Conservation (phyloP, 2,113 vertebrate genomes). For the Amblyopsis rosae region DNA sequence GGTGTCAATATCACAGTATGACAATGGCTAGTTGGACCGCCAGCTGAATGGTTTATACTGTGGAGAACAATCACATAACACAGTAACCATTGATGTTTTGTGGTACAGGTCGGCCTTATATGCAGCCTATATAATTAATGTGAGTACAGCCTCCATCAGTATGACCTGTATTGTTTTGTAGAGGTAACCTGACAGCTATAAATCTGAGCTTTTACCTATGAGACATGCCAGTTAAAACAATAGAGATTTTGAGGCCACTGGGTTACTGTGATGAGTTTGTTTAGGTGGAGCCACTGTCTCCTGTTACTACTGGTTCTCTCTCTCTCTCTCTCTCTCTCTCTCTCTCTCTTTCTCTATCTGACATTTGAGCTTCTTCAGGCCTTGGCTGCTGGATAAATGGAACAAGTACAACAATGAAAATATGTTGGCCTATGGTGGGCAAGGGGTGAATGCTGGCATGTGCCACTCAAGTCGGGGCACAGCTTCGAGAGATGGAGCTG, state of each 20-base stretch:
- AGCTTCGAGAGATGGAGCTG: not conserved
- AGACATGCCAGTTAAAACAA: too few relatives aligned
- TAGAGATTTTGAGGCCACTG: too few relatives aligned
- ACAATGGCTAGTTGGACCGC: not conserved
- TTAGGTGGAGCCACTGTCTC: not conserved
- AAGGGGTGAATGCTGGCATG: slow-evolving; percentile 13
- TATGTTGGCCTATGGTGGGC: slow-evolving; percentile 23
- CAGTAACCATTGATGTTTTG: too few relatives aligned
- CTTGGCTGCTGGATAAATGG: slow-evolving; percentile 35
- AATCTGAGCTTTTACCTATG: too few relatives aligned
- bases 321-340: not conserved
- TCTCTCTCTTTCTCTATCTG: not conserved
- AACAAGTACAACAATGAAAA: slow-evolving; percentile 38
- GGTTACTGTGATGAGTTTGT: not conserved
- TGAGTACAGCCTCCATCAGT: too few relatives aligned
- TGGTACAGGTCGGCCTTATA: too few relatives aligned
- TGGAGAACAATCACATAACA: too few relatives aligned
- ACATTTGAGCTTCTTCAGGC: slow-evolving; percentile 42
- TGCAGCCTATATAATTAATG: too few relatives aligned
- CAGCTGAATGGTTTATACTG: not conserved
- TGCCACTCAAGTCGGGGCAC: slow-evolving; percentile 21
- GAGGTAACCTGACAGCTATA: too few relatives aligned
- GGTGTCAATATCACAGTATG: not conserved
- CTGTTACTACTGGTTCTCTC: not conserved
- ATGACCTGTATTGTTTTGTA: too few relatives aligned